Conservation (phyloP, 30 jellyfish, hydroid and myxozoan species). For the Aurelia aurita complex sp. Pacific region DNA sequence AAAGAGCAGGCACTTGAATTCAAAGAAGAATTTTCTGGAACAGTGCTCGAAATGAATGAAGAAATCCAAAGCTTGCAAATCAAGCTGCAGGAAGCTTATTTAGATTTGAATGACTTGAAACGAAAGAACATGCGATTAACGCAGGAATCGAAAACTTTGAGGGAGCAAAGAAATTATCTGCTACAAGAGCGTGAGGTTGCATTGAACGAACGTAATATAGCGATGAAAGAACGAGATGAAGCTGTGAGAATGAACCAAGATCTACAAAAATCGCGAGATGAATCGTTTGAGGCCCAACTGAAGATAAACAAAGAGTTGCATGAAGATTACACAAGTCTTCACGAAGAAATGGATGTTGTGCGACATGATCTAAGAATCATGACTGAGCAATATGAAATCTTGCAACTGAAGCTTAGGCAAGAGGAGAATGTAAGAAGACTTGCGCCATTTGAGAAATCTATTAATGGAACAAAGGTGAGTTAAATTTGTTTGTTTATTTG, state of each 20-base stretch:
- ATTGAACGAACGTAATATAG: conserved; percentile 61
- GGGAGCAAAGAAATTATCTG: conserved; percentile 64
- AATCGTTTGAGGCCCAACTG: conserved; percentile 76
- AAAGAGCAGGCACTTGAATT: conserved; percentile 59
- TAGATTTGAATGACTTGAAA: conserved; percentile 46
- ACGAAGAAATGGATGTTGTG: conserved; percentile 65
- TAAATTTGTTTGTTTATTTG: too few relatives aligned
- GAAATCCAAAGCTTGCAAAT: conserved; percentile 32
- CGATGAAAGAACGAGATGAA: conserved; percentile 75
- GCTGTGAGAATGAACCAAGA: conserved; percentile 67
- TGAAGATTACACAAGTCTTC: conserved; percentile 35
- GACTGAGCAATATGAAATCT: conserved; percentile 26
- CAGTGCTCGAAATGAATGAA: conserved; percentile 43
- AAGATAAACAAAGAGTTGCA: conserved; percentile 62
- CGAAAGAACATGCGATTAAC: conserved; percentile 58
- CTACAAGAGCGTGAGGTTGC: conserved; percentile 79
- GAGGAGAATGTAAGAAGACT: conserved; percentile 27
- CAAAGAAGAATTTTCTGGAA: conserved; percentile 52
- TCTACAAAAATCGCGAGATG: conserved; percentile 69
- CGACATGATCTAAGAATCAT: conserved; percentile 19
- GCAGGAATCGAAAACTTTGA: conserved; percentile 55
- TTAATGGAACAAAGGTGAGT: neutral
- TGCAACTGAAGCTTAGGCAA: conserved; percentile 34
- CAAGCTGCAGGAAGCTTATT: conserved; percentile 54
- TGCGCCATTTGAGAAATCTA: conserved; percentile 6